Evolutionary conservation across 2,888 invertebrate species (phyloP), one percentile per base, ranked within the genome.

Genomic region (Andrena minutula): DNA sequence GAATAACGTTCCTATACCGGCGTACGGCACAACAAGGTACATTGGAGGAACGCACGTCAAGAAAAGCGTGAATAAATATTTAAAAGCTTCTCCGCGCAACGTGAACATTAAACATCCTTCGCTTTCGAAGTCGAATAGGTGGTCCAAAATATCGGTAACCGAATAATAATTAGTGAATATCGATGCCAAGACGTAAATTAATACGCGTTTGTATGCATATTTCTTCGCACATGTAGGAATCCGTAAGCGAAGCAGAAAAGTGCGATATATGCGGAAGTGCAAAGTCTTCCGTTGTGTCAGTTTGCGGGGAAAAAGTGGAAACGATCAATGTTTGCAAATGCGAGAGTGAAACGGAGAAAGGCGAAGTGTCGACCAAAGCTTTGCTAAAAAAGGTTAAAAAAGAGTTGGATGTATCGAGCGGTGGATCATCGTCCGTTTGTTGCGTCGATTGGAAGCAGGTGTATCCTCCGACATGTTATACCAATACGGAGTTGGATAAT

Each of bases 21-120:
- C 70, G 0, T 76, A 76, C 26, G 64, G 61, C 16, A 70, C 53
- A 30, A 76, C 58, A 2, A 76, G 64, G 5, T 41, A 70, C 12
- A 64, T 0, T 10, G 64, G n/a, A 30, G 12, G 10, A 12, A 26
- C 30, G 26, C 23, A 56, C 32, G n/a, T n/a, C 2, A 10, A 53
- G n/a, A 4, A 32, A 49, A n/a, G 12, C 2, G 47, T 0, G 1
- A 47, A 64, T 58, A 30, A 69, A 28, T 56, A 49, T 26, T 32
- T 56, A 3, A n/a, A 10, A 26, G 47, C 47, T n/a, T 56, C 47
- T 7, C 49, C 64, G 8, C 70, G 70, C 6, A n/a, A 49, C 10
- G 23, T 32, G 10, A 20, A 58, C 10, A 12, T 2, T 35, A 64
- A 32, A 23, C 23, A 8, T 35, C 7, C 5, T 1, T n/a, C 32